Percentiles rank a stretch among this genome's conserved stretches.
Evolutionary conservation across 2,888 invertebrate genomes (phyloP).

Genomic region (Spilarctia lutea): DNA sequence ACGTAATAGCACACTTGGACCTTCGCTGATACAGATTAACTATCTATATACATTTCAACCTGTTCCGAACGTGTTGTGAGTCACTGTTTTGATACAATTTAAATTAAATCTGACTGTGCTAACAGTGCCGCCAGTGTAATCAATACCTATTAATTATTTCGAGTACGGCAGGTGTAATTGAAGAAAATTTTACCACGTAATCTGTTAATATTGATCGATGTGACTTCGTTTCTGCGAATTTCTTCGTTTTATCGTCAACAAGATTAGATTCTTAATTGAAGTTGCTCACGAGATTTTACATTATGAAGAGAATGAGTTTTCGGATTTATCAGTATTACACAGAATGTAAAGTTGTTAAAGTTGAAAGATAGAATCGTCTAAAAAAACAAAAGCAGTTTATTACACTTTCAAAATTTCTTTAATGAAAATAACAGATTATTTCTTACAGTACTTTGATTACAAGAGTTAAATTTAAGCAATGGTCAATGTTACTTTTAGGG

Average conservation of each 20-base stretch:
- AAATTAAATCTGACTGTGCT: slow-evolving; percentile 47
- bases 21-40: slow-evolving; percentile 62
- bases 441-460: background rate
- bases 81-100: slow-evolving; percentile 60
- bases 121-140: slow-evolving; percentile 30
- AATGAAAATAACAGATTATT: background rate
- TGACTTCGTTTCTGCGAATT: slow-evolving; percentile 39
- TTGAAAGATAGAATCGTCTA: background rate
- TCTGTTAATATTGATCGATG: slow-evolving; percentile 36
- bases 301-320: slow-evolving; percentile 7
- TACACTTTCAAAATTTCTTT: background rate
- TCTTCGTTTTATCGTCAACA: slow-evolving; percentile 35
- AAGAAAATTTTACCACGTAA: slow-evolving; percentile 40
- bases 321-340: background rate
- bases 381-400: background rate
- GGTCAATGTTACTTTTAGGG: background rate
- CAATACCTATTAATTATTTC: slow-evolving; percentile 52
- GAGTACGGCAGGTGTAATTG: slow-evolving; percentile 36
- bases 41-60: slow-evolving; percentile 59
- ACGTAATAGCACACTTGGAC: slow-evolving; percentile 55
- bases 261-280: slow-evolving; percentile 43
- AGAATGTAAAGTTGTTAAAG: background rate
- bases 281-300: slow-evolving; percentile 28
- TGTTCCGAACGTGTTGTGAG: slow-evolving; percentile 48
- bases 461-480: background rate